These are phyloP conservation scores for Sebastes schlegelii DNA, from an alignment of 2,113 vertebrate species.

Conservation along the genomic window DNA sequence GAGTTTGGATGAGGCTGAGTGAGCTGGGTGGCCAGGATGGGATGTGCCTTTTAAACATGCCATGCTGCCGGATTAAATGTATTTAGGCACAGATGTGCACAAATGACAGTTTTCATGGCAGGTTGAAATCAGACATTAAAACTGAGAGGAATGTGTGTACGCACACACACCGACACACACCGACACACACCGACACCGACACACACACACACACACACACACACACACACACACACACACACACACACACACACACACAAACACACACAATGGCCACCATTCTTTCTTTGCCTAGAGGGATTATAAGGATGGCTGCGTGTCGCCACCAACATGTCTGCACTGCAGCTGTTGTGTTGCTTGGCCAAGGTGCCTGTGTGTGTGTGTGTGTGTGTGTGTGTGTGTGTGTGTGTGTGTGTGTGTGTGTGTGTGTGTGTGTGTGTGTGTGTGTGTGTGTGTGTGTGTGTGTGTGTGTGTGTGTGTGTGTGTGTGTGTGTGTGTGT, in stretches of 20 bases:
- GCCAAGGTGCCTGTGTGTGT: slow-evolving; percentile 29
- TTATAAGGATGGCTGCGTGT: slow-evolving; percentile 76
- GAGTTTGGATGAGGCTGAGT: slow-evolving; percentile 27
- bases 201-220: slow-evolving; percentile 54
- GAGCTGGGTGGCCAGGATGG: slow-evolving; percentile 59
- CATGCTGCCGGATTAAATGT: slow-evolving; percentile 58
- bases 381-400: neutral
- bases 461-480: neutral
- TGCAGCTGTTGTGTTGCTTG: slow-evolving; percentile 75
- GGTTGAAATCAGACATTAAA: slow-evolving; percentile 71
- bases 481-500: slow-evolving; percentile 1
- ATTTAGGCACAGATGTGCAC: slow-evolving; percentile 56
- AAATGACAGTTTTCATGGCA: slow-evolving; percentile 70
- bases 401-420: neutral
- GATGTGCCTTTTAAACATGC: slow-evolving; percentile 30
- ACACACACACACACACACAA: slow-evolving; percentile 25
- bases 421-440: slow-evolving; percentile 16
- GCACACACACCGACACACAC: slow-evolving; percentile 53
- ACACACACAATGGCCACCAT: slow-evolving; percentile 69
- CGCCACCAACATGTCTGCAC: slow-evolving; percentile 73
- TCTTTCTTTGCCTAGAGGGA: slow-evolving; percentile 65
- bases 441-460: neutral
- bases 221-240: slow-evolving; percentile 22
- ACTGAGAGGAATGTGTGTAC: slow-evolving; percentile 46
- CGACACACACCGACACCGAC: slow-evolving; percentile 23